These are phyloP conservation scores for Poliocrania exsul DNA, from an alignment of 2,797 vertebrate species.

Conservation along the genomic window DNA sequence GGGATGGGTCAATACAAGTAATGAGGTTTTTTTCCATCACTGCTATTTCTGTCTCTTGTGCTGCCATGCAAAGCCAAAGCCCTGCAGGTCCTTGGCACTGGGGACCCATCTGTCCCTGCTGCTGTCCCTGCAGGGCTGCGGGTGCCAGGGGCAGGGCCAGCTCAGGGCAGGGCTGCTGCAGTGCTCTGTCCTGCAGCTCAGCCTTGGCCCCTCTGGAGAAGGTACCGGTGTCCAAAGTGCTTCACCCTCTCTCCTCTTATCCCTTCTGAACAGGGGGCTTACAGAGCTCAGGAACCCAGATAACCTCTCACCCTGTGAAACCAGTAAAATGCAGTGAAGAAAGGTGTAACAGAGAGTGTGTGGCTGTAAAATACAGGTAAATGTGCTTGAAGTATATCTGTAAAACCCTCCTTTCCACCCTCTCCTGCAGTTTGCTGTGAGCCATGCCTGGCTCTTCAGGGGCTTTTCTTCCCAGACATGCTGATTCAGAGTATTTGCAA, in stretches of 20 bases:
- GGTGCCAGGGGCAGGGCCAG: not conserved
- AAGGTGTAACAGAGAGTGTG: not conserved
- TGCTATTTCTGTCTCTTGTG: not conserved
- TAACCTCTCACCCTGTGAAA: not conserved
- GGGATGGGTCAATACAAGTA: not conserved
- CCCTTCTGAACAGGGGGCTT: not conserved
- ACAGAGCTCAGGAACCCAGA: accelerated
- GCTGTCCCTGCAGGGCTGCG: accelerated
- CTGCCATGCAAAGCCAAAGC: not conserved
- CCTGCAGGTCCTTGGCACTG: not conserved
- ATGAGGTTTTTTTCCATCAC: not conserved
- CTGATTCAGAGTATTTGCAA: not conserved
- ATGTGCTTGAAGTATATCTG: accelerated
- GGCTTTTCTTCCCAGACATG: not conserved
- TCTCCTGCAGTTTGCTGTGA: not conserved
- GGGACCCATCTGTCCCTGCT: not conserved
- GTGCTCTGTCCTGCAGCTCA: accelerated
- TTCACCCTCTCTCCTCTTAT: not conserved
- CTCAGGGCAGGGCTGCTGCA: accelerated
- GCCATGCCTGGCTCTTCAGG: not conserved
- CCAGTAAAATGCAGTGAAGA: not conserved
- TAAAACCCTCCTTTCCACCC: not conserved
- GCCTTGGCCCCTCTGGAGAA: not conserved
- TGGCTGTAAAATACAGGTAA: not conserved
- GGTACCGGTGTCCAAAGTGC: accelerated